Conservation (phyloP, 2,113 vertebrate genomes). For the Periophthalmus modestus region DNA sequence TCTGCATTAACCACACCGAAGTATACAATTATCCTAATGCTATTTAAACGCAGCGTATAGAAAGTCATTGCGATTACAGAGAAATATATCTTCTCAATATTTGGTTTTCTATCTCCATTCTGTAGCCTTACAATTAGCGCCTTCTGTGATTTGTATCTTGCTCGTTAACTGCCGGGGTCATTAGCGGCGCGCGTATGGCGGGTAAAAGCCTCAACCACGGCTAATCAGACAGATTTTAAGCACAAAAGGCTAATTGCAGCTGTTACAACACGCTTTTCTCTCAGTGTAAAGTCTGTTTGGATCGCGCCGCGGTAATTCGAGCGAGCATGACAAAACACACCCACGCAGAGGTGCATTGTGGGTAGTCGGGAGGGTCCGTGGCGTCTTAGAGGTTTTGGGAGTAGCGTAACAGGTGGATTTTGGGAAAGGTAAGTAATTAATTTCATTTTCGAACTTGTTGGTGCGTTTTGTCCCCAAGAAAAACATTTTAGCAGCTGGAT, state of each 20-base stretch:
- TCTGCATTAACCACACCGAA: not conserved
- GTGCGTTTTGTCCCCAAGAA: too few species aligned
- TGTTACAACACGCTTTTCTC: not conserved
- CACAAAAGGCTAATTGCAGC: slow-evolving; percentile 2
- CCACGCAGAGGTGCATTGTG: not conserved
- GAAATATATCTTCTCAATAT: not conserved
- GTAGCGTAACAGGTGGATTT: too few species aligned
- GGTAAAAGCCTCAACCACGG: not conserved
- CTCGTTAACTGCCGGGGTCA: not conserved
- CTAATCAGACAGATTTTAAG: not conserved
- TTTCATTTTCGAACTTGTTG: too few species aligned
- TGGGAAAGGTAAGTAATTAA: too few species aligned
- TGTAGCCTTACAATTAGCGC: not conserved
- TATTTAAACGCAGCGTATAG: not conserved
- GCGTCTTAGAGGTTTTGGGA: not conserved
- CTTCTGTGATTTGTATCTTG: not conserved
- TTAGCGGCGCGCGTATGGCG: not conserved
- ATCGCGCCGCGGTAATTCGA: not conserved
- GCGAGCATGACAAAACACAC: not conserved
- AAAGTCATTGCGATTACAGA: not conserved
- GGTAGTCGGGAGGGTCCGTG: not conserved
- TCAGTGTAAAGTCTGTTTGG: not conserved
- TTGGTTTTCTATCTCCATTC: not conserved
- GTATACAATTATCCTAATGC: not conserved
- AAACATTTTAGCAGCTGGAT: too few species aligned